Percentiles rank a stretch among this genome's conserved stretches.
Conservation (phyloP, 2,888 invertebrate genomes). For the Rugalucina vietnamica region DNA sequence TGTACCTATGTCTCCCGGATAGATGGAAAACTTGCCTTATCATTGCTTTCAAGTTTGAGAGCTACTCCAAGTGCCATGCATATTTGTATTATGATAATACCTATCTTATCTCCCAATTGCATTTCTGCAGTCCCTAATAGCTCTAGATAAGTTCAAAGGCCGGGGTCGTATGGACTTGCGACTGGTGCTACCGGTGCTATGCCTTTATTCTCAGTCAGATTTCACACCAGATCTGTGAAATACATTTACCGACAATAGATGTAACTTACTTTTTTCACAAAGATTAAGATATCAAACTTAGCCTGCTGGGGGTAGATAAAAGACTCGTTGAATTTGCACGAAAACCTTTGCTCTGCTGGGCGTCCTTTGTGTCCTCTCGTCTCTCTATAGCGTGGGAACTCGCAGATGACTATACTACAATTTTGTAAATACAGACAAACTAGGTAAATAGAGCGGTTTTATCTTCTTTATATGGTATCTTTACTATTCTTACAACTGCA, state of each 20-base stretch:
- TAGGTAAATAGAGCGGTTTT: conserved; percentile 15
- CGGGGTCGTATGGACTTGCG: background rate
- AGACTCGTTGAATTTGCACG: background rate
- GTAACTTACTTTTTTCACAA: background rate
- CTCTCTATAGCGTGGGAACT: background rate
- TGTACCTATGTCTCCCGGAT: too few species aligned
- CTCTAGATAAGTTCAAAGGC: background rate
- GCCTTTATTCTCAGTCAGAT: too few species aligned
- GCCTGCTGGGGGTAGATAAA: background rate
- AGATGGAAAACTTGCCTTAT: background rate
- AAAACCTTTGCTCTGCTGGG: background rate
- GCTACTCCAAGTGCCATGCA: conserved; percentile 5
- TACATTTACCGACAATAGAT: too few species aligned
- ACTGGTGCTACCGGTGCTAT: background rate
- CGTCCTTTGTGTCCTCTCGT: background rate
- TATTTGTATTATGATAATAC: conserved; percentile 16
- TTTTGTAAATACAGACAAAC: background rate
- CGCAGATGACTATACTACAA: background rate
- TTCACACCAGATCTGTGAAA: background rate
- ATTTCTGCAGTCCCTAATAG: conserved; percentile 2
- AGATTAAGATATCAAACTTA: background rate
- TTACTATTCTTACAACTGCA: too few species aligned
- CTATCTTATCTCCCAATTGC: conserved; percentile 8
- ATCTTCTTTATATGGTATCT: too few species aligned
- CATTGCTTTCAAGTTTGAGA: background rate